phyloP scores from a whole-genome alignment of 2,888 invertebrate species.

The Lepidochitona cinerea region DNA sequence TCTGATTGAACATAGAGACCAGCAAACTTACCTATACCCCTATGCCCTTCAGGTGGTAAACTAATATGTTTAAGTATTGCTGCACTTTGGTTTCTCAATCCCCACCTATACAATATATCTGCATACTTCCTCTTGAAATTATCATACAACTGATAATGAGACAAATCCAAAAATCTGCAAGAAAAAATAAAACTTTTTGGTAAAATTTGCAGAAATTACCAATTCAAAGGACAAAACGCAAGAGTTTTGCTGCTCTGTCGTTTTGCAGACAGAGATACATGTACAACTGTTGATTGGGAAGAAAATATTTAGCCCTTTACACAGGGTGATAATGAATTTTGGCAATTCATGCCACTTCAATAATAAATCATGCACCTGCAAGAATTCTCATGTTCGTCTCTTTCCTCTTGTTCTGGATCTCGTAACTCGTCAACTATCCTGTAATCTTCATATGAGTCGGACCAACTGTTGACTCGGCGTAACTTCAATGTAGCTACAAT shows the following conservation, averaged over 20 bases:
- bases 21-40: slow-evolving; percentile 77
- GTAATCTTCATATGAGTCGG: slow-evolving; percentile 85
- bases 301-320: too few species aligned
- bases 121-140: slow-evolving; percentile 90
- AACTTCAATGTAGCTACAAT: slow-evolving; percentile 59
- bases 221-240: too few species aligned
- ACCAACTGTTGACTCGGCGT: slow-evolving; percentile 88
- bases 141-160: slow-evolving; percentile 79
- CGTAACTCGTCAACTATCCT: slow-evolving; percentile 46
- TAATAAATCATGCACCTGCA: slow-evolving; percentile 40
- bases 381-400: slow-evolving; percentile 58
- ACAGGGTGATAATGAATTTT: too few species aligned
- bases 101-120: slow-evolving; percentile 89
- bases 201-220: too few species aligned
- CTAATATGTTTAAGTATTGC: slow-evolving; percentile 79
- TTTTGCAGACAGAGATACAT: too few species aligned
- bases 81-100: slow-evolving; percentile 83
- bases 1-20: too few species aligned
- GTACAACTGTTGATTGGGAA: too few species aligned
- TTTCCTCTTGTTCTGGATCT: slow-evolving; percentile 61
- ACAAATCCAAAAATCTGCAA: slow-evolving; percentile 72
- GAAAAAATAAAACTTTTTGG: background rate
- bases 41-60: slow-evolving; percentile 72
- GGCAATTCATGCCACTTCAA: background rate
- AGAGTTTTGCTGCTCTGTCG: too few species aligned